Evolutionary conservation across 2,113 vertebrate species (phyloP).

Genomic region (Ophthalmolycus amberensis): DNA sequence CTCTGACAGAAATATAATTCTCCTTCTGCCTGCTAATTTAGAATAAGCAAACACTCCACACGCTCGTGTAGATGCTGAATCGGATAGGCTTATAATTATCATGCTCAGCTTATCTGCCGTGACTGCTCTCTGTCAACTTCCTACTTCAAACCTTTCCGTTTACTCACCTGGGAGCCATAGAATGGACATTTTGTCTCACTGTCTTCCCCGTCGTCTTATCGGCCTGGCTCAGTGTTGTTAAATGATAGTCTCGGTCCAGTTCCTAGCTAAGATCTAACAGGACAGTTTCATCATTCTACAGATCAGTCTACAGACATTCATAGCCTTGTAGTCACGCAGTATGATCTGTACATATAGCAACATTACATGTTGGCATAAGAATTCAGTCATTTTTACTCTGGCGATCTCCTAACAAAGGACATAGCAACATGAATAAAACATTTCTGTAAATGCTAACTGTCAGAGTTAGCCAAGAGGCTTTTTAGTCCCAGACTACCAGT

Average conservation of each 20-base stretch:
- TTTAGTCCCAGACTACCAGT: too few species aligned
- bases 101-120: conserved; percentile 38
- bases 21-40: conserved; percentile 53
- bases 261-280: conserved; percentile 20
- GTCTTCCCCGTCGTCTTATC: conserved; percentile 32
- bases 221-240: conserved; percentile 16
- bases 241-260: conserved; percentile 17
- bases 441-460: too few species aligned
- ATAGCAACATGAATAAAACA: too few species aligned
- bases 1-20: conserved; percentile 54
- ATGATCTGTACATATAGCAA: conserved; percentile 6
- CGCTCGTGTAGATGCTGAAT: conserved; percentile 47
- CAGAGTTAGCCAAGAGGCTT: too few species aligned
- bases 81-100: conserved; percentile 63
- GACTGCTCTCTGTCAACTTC: conserved; percentile 56
- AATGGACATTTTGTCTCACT: conserved; percentile 28
- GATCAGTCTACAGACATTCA: conserved; percentile 29
- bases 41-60: conserved; percentile 47
- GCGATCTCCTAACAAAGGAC: background rate
- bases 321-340: conserved; percentile 1
- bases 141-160: conserved; percentile 43
- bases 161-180: conserved; percentile 51
- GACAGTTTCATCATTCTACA: conserved; percentile 31
- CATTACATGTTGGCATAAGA: background rate
- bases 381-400: background rate